These are phyloP conservation scores for Sycophila texana DNA, from an alignment of 2,888 invertebrate species.

Conservation along the genomic window DNA sequence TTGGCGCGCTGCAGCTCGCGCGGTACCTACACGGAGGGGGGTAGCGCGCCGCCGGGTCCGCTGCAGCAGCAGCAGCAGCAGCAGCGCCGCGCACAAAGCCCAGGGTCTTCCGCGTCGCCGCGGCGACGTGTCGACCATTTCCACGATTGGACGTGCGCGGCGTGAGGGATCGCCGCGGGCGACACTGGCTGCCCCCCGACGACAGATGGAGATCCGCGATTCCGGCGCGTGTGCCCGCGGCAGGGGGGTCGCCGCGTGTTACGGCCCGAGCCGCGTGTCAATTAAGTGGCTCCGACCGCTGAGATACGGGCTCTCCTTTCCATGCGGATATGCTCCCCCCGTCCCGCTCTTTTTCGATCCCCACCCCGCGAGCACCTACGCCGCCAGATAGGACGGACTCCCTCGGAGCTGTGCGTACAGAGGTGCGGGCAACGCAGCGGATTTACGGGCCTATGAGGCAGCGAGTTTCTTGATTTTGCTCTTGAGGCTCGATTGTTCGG, in stretches of 20 bases:
- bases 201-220: slow-evolving; percentile 74
- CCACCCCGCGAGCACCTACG: no score
- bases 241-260: slow-evolving; percentile 75
- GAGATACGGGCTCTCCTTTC: slow-evolving; percentile 73
- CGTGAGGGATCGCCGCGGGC: slow-evolving; percentile 60
- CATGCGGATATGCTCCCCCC: slow-evolving; percentile 68
- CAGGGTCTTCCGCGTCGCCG: background rate
- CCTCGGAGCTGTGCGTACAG: no score
- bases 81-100: background rate
- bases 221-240: slow-evolving; percentile 50
- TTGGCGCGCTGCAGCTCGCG: no score
- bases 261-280: slow-evolving; percentile 74
- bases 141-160: slow-evolving; percentile 59
- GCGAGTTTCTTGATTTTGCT: no score
- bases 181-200: slow-evolving; percentile 51
- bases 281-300: slow-evolving; percentile 74
- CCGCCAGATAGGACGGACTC: no score
- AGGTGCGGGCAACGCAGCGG: no score
- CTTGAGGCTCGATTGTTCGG: no score
- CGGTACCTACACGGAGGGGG: no score
- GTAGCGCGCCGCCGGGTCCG: no score
- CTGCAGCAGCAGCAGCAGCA: no score
- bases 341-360: slow-evolving; percentile 34
- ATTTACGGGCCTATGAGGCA: no score
- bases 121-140: slow-evolving; percentile 56